Percentiles rank a stretch among this genome's conserved stretches.
phyloP scores from a whole-genome alignment of 2,797 vertebrate genomes.

The Fratercula arctica region DNA sequence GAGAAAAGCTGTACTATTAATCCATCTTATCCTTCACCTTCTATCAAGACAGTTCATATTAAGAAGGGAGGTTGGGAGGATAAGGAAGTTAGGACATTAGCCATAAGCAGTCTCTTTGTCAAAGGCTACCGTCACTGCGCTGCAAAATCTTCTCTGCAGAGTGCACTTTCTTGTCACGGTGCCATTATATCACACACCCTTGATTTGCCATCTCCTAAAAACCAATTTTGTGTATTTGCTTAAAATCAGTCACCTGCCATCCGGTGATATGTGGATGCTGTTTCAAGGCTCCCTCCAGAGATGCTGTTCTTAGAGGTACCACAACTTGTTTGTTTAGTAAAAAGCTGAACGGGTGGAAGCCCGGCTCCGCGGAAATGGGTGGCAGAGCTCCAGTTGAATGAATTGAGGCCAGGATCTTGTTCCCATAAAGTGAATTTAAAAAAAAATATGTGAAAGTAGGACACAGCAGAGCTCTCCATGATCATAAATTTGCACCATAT shows the following conservation, averaged over 20 bases:
- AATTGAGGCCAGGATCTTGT: slow-evolving; percentile 12
- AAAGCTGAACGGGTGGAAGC: background rate
- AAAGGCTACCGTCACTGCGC: background rate
- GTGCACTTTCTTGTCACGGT: background rate
- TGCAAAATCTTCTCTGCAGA: background rate
- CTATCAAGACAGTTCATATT: slow-evolving; percentile 13
- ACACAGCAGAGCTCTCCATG: background rate
- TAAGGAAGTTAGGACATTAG: background rate
- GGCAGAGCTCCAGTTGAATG: slow-evolving; percentile 17
- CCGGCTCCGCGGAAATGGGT: rapidly evolving
- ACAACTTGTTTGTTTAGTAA: background rate
- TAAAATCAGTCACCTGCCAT: background rate
- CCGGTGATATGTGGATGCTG: background rate
- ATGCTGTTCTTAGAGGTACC: background rate
- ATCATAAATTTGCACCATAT: slow-evolving; percentile 57
- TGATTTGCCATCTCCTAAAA: background rate
- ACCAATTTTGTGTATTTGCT: background rate
- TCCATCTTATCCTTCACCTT: slow-evolving; percentile 69
- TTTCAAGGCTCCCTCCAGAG: background rate
- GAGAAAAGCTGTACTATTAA: slow-evolving; percentile 63
- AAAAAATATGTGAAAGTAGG: slow-evolving; percentile 33
- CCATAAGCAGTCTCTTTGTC: background rate
- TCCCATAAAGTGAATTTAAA: slow-evolving; percentile 22
- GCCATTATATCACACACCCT: background rate
- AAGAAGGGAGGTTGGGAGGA: background rate